Evolutionary conservation across 1,140 invertebrate species (phyloP).

Genomic region (Medauroidea extradentata): DNA sequence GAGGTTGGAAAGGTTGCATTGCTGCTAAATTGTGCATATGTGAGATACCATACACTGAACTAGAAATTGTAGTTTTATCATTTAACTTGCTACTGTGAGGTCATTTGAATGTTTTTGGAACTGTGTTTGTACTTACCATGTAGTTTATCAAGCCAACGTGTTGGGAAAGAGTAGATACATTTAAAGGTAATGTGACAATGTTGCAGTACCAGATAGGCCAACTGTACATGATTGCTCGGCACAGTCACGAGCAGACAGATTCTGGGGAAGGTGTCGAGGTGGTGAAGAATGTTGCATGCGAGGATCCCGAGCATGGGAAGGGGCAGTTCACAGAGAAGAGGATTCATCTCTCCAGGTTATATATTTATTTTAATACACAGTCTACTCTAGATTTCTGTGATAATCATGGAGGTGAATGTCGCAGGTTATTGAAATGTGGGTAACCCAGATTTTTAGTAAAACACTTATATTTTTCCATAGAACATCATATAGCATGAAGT

Average conservation of each 20-base stretch:
- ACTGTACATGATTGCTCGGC: conserved; percentile 91
- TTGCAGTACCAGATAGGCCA: conserved; percentile 86
- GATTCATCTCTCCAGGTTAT: conserved; percentile 78
- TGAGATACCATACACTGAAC: too few relatives aligned
- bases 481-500: too few relatives aligned
- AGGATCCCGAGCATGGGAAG: conserved; percentile 72
- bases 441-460: background rate
- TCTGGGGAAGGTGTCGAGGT: conserved; percentile 91
- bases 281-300: conserved; percentile 73
- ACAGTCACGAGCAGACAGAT: conserved; percentile 85
- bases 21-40: too few relatives aligned
- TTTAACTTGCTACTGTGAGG: too few relatives aligned
- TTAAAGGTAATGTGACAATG: background rate
- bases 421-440: background rate
- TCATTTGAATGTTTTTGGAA: too few relatives aligned
- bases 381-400: background rate
- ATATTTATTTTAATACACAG: background rate
- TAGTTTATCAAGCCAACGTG: too few relatives aligned
- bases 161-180: too few relatives aligned
- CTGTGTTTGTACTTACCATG: too few relatives aligned
- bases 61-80: too few relatives aligned
- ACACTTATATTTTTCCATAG: too few relatives aligned
- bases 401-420: background rate
- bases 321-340: conserved; percentile 90
- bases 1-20: too few relatives aligned